Evolutionary conservation across 2,888 invertebrate genomes (phyloP).

Genomic region (Tenthredo livida): DNA sequence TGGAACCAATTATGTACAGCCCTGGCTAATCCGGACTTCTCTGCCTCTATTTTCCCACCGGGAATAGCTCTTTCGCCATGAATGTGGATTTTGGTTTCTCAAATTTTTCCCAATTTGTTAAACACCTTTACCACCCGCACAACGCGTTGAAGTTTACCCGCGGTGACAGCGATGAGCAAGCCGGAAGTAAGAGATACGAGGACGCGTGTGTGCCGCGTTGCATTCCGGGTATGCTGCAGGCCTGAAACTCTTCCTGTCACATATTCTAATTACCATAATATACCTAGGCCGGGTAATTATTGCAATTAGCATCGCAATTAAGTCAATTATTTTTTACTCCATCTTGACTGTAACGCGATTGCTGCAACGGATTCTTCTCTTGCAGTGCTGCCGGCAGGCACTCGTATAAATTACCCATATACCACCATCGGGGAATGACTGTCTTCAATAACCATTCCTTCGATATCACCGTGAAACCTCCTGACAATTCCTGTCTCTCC

Average conservation of each 20-base stretch:
- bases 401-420: neutral
- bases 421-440: neutral
- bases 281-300: constrained; percentile 66
- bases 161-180: constrained; percentile 52
- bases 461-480: neutral
- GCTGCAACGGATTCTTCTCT: constrained; percentile 6
- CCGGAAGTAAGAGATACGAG: constrained; percentile 59
- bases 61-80: no score
- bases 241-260: constrained; percentile 36
- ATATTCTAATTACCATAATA: constrained; percentile 72
- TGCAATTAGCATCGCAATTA: constrained; percentile 74
- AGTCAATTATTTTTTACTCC: constrained; percentile 66
- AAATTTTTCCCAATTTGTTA: no score
- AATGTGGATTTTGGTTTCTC: no score
- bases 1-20: neutral
- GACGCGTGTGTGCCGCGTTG: constrained; percentile 44
- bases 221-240: constrained; percentile 47
- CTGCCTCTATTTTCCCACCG: neutral
- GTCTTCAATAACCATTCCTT: neutral
- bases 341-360: neutral
- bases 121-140: neutral
- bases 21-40: neutral
- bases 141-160: neutral
- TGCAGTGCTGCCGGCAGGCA: neutral
- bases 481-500: neutral